Base-by-base conservation (phyloP, 1,140 invertebrate genomes). In the Centruroides sculpturatus region DNA sequence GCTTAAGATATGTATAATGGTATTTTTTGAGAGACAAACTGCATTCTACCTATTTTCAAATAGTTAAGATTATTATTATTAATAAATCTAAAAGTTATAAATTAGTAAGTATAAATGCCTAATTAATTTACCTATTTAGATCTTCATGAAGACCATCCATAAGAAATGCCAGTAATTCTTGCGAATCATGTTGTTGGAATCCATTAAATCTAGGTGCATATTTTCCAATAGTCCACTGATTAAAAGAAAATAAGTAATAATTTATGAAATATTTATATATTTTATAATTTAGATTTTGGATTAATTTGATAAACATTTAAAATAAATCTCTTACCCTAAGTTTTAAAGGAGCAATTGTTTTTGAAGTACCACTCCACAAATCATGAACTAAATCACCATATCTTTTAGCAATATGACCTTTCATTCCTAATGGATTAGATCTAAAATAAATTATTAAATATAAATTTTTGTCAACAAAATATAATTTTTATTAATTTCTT, bases 131-230 rank as follows among this genome's bases (percentile, higher is more conserved):
- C 73, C 87, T 77, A 74, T 92, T 92, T 52, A 92, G 78, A 76
- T 92, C 89, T 77, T 93, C 89, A 73, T 93, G 89, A 61, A 93
- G 77, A 35, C 88, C 84, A 77, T 93, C 89, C 64, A 93, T 74
- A 51, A 93, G 75, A 80, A 91, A 92, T 41, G 87, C 87, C 6
- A 93, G 78, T 60, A 93, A 74, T 76, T 93, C 89, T 74, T 89
- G 87, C 35, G 88, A 86, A 77, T 93, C 89, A 73, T 93, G 89
- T 74, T 92, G 89, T 35, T 88, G 86, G 66, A 87, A 89, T 64
- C 86, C 87, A 62, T 84, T 86, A 68, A 93, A 86, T 61, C 83
- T 78, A 46, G 86, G 86, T 50, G 86, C 86, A 76, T 88, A 84
- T 69, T 89, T 88, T 34, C 84, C 83, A 57, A 92, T 87, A 59